These are phyloP conservation scores for Pleuronectes platessa DNA, from an alignment of 2,113 vertebrate genomes.

Conservation along the genomic window DNA sequence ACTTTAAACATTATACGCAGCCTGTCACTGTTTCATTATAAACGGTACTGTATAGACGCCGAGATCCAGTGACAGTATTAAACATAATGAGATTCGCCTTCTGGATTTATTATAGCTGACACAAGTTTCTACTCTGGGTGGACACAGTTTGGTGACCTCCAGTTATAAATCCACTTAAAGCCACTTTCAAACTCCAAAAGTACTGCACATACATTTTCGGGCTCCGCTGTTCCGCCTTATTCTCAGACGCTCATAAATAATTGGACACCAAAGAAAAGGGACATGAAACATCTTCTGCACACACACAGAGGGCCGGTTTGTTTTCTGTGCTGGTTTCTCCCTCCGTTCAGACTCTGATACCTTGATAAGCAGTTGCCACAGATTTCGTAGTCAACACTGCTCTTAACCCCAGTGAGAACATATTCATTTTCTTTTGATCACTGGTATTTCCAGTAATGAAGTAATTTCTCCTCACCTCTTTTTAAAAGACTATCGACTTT, in stretches of 20 bases:
- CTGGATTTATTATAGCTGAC: slow-evolving; percentile 69
- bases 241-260: slow-evolving; percentile 46
- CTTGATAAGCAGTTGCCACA: slow-evolving; percentile 27
- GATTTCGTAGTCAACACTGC: slow-evolving; percentile 37
- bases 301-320: slow-evolving; percentile 11
- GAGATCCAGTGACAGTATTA: slow-evolving; percentile 68
- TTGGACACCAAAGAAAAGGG: slow-evolving; percentile 13
- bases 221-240: slow-evolving; percentile 18
- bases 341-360: neutral
- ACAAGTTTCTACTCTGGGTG: slow-evolving; percentile 55
- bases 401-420: slow-evolving; percentile 52
- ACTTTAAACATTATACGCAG: slow-evolving; percentile 64
- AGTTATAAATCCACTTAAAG: slow-evolving; percentile 65
- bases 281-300: slow-evolving; percentile 4
- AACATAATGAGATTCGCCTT: slow-evolving; percentile 64
- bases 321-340: slow-evolving; percentile 7
- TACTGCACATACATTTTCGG: slow-evolving; percentile 39
- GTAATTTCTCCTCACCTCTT: slow-evolving; percentile 62
- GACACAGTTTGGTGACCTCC: slow-evolving; percentile 67
- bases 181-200: slow-evolving; percentile 49
- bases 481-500: slow-evolving; percentile 73
- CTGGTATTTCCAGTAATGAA: slow-evolving; percentile 63
- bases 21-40: slow-evolving; percentile 62
- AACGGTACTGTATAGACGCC: slow-evolving; percentile 43
- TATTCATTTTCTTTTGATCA: slow-evolving; percentile 75